A percentile compares a stretch with the other conserved stretches of the same genome.
These are phyloP conservation scores for Coleophora deauratella DNA, from an alignment of 2,888 invertebrate species.

Conservation along the genomic window DNA sequence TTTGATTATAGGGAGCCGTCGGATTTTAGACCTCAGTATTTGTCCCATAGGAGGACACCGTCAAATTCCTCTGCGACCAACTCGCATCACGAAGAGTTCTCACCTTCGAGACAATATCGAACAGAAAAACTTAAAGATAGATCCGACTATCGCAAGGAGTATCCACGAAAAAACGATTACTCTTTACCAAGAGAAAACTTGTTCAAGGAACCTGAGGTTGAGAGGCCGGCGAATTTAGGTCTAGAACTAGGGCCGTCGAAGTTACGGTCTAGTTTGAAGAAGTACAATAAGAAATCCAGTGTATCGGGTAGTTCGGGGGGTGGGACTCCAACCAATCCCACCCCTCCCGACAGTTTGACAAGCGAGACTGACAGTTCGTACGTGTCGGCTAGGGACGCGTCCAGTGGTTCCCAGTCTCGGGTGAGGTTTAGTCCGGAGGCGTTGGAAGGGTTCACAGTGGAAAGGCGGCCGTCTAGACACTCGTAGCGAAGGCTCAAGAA, in stretches of 20 bases:
- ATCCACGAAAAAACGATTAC: slow-evolving; percentile 53
- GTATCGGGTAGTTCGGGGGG: slow-evolving; percentile 76
- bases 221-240: slow-evolving; percentile 67
- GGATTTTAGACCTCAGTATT: slow-evolving; percentile 50
- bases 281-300: slow-evolving; percentile 75
- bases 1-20: slow-evolving; percentile 55
- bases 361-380: slow-evolving; percentile 91
- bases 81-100: slow-evolving; percentile 68
- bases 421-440: slow-evolving; percentile 87
- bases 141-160: slow-evolving; percentile 46
- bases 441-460: slow-evolving; percentile 63
- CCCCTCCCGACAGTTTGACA: slow-evolving; percentile 88
- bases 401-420: slow-evolving; percentile 79
- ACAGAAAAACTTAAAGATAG: slow-evolving; percentile 28
- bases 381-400: slow-evolving; percentile 86
- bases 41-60: slow-evolving; percentile 82
- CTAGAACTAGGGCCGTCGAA: slow-evolving; percentile 80
- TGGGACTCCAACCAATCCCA: slow-evolving; percentile 86
- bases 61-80: slow-evolving; percentile 80
- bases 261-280: slow-evolving; percentile 85
- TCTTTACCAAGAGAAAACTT: slow-evolving; percentile 54
- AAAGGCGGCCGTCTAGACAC: slow-evolving; percentile 43
- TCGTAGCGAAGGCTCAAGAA: slow-evolving; percentile 67
- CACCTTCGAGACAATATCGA: slow-evolving; percentile 49
- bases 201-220: slow-evolving; percentile 53